These are phyloP conservation scores for Pelecanus crispus DNA, from an alignment of 2,113 vertebrate genomes.

Conservation along the genomic window DNA sequence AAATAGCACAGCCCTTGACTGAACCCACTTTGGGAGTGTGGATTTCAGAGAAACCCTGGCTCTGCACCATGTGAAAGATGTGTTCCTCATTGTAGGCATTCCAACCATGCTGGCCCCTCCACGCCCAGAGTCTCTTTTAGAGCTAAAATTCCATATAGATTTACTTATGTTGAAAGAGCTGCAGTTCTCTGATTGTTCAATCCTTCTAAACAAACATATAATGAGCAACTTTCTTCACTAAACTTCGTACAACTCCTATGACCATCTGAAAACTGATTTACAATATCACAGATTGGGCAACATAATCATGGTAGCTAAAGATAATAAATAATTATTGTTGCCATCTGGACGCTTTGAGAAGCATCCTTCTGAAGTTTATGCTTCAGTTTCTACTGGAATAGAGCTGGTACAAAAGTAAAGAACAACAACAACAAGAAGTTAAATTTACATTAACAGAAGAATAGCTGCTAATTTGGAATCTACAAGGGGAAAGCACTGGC, in stretches of 20 bases:
- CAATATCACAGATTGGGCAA: slow-evolving; percentile 67
- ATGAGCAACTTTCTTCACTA: slow-evolving; percentile 17
- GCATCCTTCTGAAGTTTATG: slow-evolving; percentile 30
- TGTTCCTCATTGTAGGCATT: not conserved
- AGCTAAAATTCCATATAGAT: not conserved
- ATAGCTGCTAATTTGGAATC: slow-evolving; percentile 69
- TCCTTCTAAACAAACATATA: slow-evolving; percentile 24
- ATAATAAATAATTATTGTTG: slow-evolving; percentile 74
- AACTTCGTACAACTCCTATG: slow-evolving; percentile 18
- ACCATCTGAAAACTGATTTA: slow-evolving; percentile 64
- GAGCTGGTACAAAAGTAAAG: slow-evolving; percentile 59
- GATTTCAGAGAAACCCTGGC: not conserved
- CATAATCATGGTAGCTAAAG: slow-evolving; percentile 64
- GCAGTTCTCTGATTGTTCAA: not conserved
- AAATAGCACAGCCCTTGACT: not conserved
- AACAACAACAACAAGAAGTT: slow-evolving; percentile 51
- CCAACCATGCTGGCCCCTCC: not conserved
- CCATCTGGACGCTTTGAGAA: slow-evolving; percentile 69
- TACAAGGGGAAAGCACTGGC: slow-evolving; percentile 36
- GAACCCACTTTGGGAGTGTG: not conserved
- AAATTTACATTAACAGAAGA: slow-evolving; percentile 67
- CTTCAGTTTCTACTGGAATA: slow-evolving; percentile 45
- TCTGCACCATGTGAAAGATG: not conserved
- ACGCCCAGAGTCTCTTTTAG: not conserved
- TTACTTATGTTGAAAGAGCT: not conserved